Percentiles rank a stretch among this genome's conserved stretches.
These are phyloP conservation scores for Drosophila merina DNA, from an alignment of 2,888 invertebrate species.

Conservation along the genomic window DNA sequence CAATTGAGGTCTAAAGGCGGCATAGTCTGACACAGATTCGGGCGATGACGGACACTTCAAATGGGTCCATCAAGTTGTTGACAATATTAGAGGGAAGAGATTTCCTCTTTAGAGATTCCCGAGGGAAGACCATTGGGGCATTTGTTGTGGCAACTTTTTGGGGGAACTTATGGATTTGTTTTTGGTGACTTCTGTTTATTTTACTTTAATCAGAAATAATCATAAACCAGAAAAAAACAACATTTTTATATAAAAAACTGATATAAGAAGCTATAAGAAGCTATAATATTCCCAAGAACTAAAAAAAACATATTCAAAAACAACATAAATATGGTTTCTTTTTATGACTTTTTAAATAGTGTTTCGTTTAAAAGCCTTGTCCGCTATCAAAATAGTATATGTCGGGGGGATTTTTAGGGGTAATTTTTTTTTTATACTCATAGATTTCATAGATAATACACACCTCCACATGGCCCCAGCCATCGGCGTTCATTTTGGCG, in stretches of 20 bases:
- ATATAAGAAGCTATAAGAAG: too few species aligned
- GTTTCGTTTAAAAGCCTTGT: conserved; percentile 1
- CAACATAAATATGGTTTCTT: neutral
- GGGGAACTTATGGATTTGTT: neutral
- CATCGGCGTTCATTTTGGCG: conserved; percentile 91
- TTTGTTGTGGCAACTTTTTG: neutral
- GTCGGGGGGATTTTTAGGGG: neutral
- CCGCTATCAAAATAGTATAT: neutral
- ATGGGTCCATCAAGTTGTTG: conserved; percentile 39
- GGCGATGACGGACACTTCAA: conserved; percentile 48
- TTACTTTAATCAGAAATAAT: too few species aligned
- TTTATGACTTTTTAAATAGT: conserved; percentile 21
- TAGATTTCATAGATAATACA: conserved; percentile 70
- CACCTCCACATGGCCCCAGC: conserved; percentile 93
- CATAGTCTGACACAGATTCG: conserved; percentile 27
- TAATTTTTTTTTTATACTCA: neutral
- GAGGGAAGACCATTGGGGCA: neutral
- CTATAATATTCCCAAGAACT: neutral
- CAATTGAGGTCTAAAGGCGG: conserved; percentile 32
- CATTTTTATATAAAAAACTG: too few species aligned
- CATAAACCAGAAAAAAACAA: too few species aligned
- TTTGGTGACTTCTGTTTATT: too few species aligned
- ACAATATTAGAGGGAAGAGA: conserved; percentile 18
- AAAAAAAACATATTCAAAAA: neutral
- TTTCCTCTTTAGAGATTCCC: neutral